Percentiles rank a stretch among this genome's conserved stretches.
Conservation (phyloP, 2,113 vertebrate genomes). For the Malaclemys terrapin region DNA sequence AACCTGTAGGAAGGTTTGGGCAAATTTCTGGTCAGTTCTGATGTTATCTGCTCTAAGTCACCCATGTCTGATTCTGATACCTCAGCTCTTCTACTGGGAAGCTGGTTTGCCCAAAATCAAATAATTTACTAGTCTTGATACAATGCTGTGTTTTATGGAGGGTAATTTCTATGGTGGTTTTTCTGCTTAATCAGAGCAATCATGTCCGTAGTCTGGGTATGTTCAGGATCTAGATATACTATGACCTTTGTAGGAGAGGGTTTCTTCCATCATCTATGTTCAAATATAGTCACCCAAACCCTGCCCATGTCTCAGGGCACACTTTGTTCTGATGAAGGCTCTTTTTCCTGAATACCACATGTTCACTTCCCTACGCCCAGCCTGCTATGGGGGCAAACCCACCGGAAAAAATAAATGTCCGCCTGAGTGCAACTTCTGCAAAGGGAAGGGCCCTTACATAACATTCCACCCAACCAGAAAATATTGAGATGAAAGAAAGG, state of each 20-base stretch:
- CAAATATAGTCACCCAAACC: background rate
- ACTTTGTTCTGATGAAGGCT: slow-evolving; percentile 23
- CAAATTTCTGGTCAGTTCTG: background rate
- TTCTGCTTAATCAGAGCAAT: slow-evolving; percentile 1
- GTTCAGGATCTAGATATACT: slow-evolving; percentile 1
- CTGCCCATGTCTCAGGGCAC: background rate
- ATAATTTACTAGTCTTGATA: background rate
- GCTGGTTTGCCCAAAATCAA: background rate
- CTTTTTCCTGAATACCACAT: background rate
- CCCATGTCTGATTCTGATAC: slow-evolving; percentile 23
- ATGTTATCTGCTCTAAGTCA: slow-evolving; percentile 36
- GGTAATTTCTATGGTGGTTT: slow-evolving; percentile 13
- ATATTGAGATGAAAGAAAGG: background rate
- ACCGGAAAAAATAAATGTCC: background rate
- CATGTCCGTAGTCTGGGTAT: slow-evolving; percentile 4
- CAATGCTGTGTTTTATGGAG: background rate
- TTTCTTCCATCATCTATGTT: background rate
- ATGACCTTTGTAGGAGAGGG: slow-evolving; percentile 33
- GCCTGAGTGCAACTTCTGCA: background rate
- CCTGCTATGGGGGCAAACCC: background rate
- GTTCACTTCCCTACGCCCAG: background rate
- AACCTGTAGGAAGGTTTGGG: slow-evolving; percentile 56
- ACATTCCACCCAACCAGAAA: background rate
- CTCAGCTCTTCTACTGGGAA: background rate
- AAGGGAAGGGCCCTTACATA: background rate